Conservation (phyloP, 2,888 invertebrate species). For the Lysandra coridon region DNA sequence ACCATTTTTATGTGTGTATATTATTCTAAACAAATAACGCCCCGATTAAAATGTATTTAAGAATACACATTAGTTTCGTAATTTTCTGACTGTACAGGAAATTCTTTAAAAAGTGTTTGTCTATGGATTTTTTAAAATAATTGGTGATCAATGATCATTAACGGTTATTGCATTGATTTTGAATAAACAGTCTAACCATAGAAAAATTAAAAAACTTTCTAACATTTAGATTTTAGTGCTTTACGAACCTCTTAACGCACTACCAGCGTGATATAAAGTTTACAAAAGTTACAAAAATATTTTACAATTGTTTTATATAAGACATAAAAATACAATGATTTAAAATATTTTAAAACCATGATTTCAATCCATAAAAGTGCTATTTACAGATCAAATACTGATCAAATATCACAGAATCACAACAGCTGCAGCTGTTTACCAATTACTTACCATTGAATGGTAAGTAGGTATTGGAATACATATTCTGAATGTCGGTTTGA, state of each 20-base stretch:
- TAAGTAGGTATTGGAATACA: background rate
- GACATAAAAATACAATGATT: constrained; percentile 35
- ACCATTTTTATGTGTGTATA: background rate
- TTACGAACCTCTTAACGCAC: background rate
- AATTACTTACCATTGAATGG: background rate
- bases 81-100: constrained; percentile 3
- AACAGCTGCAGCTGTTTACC: constrained; percentile 10
- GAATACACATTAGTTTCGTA: background rate
- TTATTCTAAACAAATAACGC: background rate
- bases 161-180: no score
- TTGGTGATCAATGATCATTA: no score
- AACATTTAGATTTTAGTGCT: background rate
- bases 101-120: constrained; percentile 41
- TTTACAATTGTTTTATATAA: constrained; percentile 47
- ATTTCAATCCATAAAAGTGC: constrained; percentile 33
- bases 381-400: constrained; percentile 33
- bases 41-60: no score
- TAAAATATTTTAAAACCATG: constrained; percentile 34
- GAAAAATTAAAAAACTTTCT: no score
- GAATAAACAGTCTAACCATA: no score
- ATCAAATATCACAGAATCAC: constrained; percentile 34
- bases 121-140: background rate
- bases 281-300: constrained; percentile 20
- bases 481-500: background rate
- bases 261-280: background rate